Evolutionary conservation across 2,113 vertebrate species (phyloP).

Genomic region (Erinaceus europaeus): DNA sequence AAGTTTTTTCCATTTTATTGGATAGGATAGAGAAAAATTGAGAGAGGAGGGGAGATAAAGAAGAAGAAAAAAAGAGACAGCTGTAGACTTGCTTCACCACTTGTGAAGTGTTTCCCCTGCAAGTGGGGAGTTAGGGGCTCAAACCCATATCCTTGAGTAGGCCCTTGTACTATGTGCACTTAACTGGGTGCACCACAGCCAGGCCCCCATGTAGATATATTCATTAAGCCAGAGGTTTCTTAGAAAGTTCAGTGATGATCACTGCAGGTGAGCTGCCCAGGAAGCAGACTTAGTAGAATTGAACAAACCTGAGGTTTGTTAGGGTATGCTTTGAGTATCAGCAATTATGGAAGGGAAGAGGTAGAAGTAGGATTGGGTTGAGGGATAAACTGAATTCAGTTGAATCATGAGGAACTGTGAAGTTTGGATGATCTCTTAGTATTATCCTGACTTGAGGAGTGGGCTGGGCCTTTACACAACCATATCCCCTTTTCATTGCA

Average conservation of each 20-base stretch:
- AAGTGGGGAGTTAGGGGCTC: too few relatives aligned
- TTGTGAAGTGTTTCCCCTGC: too few relatives aligned
- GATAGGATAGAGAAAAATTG: too few relatives aligned
- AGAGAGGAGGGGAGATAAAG: too few relatives aligned
- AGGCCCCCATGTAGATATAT: background rate
- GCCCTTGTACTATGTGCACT: too few relatives aligned
- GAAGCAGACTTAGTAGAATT: background rate
- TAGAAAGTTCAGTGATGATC: background rate
- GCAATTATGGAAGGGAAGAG: background rate
- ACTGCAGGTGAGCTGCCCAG: background rate
- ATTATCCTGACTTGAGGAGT: background rate
- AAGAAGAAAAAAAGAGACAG: too few relatives aligned
- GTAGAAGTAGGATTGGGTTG: background rate
- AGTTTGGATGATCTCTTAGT: background rate
- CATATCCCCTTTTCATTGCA: background rate
- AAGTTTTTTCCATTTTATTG: too few relatives aligned
- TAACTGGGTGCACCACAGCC: too few relatives aligned
- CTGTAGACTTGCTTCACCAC: too few relatives aligned
- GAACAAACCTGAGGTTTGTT: background rate
- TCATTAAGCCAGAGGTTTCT: background rate
- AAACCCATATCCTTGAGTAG: too few relatives aligned
- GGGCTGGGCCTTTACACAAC: background rate
- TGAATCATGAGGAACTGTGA: background rate
- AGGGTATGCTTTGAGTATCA: background rate
- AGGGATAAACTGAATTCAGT: background rate